Percentiles rank a stretch among this genome's conserved stretches.
Conservation (phyloP, 2,113 vertebrate genomes). For the Scartelaos histophorus region DNA sequence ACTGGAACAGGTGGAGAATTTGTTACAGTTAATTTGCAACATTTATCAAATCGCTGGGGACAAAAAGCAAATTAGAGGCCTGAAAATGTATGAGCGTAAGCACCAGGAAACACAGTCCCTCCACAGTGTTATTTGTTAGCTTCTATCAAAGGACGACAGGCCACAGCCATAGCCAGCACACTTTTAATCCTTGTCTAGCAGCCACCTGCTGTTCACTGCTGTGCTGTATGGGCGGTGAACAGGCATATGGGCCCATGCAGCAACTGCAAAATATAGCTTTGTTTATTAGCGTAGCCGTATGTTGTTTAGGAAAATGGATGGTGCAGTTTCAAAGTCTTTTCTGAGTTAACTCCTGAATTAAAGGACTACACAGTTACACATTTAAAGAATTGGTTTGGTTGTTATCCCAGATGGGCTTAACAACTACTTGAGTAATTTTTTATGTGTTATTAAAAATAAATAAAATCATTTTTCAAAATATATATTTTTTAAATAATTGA, state of each 20-base stretch:
- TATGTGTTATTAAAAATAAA: too few relatives aligned
- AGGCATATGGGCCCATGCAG: conserved; percentile 37
- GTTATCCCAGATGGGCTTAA: too few relatives aligned
- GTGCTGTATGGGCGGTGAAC: conserved; percentile 10
- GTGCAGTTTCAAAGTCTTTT: neutral
- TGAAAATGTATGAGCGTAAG: conserved; percentile 21
- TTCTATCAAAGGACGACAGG: conserved; percentile 26
- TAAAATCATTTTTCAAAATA: too few relatives aligned
- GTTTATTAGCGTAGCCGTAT: neutral
- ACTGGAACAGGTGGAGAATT: conserved; percentile 48
- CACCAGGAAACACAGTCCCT: conserved; percentile 11
- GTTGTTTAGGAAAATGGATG: neutral
- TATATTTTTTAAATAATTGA: too few relatives aligned
- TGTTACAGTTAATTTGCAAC: conserved; percentile 46
- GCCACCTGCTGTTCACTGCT: conserved; percentile 32
- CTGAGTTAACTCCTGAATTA: neutral
- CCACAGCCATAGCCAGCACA: conserved; percentile 13
- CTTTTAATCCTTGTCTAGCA: conserved; percentile 24
- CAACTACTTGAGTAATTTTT: too few relatives aligned
- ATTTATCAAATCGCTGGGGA: conserved; percentile 44
- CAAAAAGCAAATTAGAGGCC: conserved; percentile 27
- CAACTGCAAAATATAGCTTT: conserved; percentile 35
- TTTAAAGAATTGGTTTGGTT: neutral
- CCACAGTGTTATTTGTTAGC: conserved; percentile 35
- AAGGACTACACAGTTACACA: neutral